Conservation (phyloP, 2,113 vertebrate genomes). For the Crotalus tigris region DNA sequence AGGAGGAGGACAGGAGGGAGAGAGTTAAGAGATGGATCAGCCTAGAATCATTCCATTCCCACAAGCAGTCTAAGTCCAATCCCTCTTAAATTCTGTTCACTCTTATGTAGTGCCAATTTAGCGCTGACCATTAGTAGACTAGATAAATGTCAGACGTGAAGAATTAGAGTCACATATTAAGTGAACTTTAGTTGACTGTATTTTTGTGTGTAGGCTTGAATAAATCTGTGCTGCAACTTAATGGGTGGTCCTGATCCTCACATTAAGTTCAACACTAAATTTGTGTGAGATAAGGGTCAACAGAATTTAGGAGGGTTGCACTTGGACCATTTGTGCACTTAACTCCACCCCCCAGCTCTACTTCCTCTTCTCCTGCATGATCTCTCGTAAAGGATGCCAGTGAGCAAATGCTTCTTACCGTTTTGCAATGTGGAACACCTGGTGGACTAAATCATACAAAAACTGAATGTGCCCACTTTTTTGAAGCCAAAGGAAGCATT, state of each 20-base stretch:
- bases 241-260: neutral
- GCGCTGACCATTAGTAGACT: too few species aligned
- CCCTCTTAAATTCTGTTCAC: too few species aligned
- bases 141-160: too few species aligned
- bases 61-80: neutral
- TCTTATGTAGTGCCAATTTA: too few species aligned
- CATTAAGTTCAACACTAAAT: neutral
- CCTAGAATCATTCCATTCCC: neutral
- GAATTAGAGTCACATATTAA: too few species aligned
- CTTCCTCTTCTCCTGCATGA: neutral
- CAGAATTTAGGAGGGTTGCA: neutral
- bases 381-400: neutral
- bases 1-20: neutral
- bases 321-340: neutral
- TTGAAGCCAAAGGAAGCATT: neutral
- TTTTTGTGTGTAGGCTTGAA: neutral
- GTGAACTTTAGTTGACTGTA: neutral
- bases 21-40: neutral
- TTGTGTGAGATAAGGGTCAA: neutral
- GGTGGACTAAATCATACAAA: neutral
- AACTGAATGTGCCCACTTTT: neutral
- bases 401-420: neutral
- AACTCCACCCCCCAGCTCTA: neutral
- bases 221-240: neutral
- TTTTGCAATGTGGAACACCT: neutral